Conservation (phyloP, 2,888 invertebrate genomes). For the Eutolmus rufibarbis region DNA sequence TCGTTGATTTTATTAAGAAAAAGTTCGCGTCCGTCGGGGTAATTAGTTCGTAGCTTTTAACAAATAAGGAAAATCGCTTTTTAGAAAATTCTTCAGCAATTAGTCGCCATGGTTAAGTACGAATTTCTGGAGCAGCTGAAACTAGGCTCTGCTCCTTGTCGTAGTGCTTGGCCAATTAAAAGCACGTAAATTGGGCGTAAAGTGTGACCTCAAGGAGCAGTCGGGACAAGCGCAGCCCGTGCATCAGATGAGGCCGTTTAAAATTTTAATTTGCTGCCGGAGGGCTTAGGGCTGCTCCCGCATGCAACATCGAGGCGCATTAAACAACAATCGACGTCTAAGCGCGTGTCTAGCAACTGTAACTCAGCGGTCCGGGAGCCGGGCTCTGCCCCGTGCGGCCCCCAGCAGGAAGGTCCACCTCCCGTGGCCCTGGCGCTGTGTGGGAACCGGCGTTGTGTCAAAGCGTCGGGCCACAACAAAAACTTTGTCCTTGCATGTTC, state of each 20-base stretch:
- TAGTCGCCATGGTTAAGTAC: background rate
- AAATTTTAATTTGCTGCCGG: background rate
- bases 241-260: background rate
- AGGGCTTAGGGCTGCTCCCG: background rate
- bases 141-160: background rate
- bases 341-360: slow-evolving; percentile 43
- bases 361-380: slow-evolving; percentile 25
- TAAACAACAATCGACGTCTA: slow-evolving; percentile 42
- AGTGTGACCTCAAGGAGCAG: background rate
- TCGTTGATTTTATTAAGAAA: background rate
- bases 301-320: slow-evolving; percentile 31
- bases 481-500: slow-evolving; percentile 40
- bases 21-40: background rate
- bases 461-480: slow-evolving; percentile 10
- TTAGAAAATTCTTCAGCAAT: background rate
- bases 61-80: background rate
- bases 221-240: background rate
- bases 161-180: background rate
- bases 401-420: background rate
- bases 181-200: background rate
- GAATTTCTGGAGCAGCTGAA: background rate
- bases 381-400: slow-evolving; percentile 14
- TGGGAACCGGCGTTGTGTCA: background rate
- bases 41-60: background rate
- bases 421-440: background rate